A percentile compares a stretch with the other conserved stretches of the same genome.
phyloP scores from a whole-genome alignment of 2,888 invertebrate species.

The Agrotis puta region DNA sequence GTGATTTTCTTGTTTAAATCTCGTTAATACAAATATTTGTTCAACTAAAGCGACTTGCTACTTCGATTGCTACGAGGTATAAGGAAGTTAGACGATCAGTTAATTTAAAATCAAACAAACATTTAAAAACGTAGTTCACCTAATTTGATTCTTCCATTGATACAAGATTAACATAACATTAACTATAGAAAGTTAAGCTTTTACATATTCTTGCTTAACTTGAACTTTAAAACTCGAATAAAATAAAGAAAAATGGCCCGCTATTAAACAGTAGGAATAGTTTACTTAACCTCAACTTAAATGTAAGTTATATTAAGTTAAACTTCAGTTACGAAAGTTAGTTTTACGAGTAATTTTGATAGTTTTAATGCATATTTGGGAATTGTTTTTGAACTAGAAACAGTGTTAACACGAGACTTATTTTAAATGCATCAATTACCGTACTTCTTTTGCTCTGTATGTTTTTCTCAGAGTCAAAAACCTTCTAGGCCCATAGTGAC shows the following conservation, averaged over 20 bases:
- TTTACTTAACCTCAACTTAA: slow-evolving; percentile 44
- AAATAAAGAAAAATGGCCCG: slow-evolving; percentile 15
- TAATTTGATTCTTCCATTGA: slow-evolving; percentile 13
- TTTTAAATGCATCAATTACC: neutral
- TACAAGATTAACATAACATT: slow-evolving; percentile 39
- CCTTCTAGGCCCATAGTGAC: too few species aligned
- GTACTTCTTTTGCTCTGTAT: neutral
- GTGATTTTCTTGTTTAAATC: neutral
- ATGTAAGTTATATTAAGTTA: slow-evolving; percentile 19
- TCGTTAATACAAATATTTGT: slow-evolving; percentile 10
- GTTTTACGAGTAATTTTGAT: slow-evolving; percentile 7
- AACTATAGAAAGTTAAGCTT: slow-evolving; percentile 46
- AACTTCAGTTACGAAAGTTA: slow-evolving; percentile 21
- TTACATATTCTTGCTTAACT: slow-evolving; percentile 29
- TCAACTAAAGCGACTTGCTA: neutral
- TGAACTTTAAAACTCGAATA: slow-evolving; percentile 28
- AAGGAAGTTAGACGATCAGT: neutral
- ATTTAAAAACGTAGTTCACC: slow-evolving; percentile 5
- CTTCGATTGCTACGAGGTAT: too few species aligned
- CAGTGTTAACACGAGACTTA: neutral
- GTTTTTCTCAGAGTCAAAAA: too few species aligned
- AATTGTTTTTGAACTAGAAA: neutral
- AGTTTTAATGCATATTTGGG: neutral
- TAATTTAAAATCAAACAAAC: slow-evolving; percentile 28
- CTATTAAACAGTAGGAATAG: slow-evolving; percentile 38